Percentiles rank a stretch among this genome's conserved stretches.
Conservation (phyloP, 2,888 invertebrate species). For the Dryobotodes eremita region DNA sequence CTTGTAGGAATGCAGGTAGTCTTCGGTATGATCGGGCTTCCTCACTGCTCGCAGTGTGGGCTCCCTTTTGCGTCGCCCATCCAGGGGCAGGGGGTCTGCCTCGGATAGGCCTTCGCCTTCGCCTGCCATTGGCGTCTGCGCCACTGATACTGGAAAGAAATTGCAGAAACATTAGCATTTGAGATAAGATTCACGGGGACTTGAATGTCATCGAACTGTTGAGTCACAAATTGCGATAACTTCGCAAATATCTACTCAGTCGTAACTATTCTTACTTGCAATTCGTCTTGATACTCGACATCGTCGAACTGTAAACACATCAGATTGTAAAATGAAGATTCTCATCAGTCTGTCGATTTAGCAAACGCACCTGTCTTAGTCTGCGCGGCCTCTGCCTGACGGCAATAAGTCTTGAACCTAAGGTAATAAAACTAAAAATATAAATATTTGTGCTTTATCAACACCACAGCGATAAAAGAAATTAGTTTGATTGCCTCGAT, state of each 20-base stretch:
- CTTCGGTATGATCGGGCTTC: slow-evolving; percentile 87
- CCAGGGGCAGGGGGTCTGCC: slow-evolving; percentile 75
- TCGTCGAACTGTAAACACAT: slow-evolving; percentile 38
- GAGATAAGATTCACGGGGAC: slow-evolving; percentile 12
- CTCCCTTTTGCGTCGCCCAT: slow-evolving; percentile 79
- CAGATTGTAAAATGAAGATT: slow-evolving; percentile 36
- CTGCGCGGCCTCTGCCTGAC: neutral
- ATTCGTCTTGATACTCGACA: slow-evolving; percentile 1
- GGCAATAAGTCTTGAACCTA: slow-evolving; percentile 44
- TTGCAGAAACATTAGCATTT: slow-evolving; percentile 1
- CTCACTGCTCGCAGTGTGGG: slow-evolving; percentile 81
- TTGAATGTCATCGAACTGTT: slow-evolving; percentile 36
- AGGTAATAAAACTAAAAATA: slow-evolving; percentile 53
- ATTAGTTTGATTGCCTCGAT: slow-evolving; percentile 26
- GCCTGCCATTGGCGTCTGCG: slow-evolving; percentile 55
- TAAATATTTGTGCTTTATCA: slow-evolving; percentile 36
- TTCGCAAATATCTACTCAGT: neutral
- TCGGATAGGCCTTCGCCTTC: slow-evolving; percentile 66
- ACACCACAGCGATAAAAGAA: slow-evolving; percentile 27
- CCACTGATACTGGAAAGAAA: slow-evolving; percentile 68
- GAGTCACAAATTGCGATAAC: slow-evolving; percentile 22
- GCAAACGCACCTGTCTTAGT: slow-evolving; percentile 43
- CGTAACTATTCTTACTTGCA: slow-evolving; percentile 43
- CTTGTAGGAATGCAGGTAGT: slow-evolving; percentile 94
- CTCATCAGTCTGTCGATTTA: slow-evolving; percentile 40